Evolutionary conservation across 2,113 vertebrate genomes (phyloP), one percentile per base, ranked within the genome.

Genomic region (Tragelaphus buxtoni): DNA sequence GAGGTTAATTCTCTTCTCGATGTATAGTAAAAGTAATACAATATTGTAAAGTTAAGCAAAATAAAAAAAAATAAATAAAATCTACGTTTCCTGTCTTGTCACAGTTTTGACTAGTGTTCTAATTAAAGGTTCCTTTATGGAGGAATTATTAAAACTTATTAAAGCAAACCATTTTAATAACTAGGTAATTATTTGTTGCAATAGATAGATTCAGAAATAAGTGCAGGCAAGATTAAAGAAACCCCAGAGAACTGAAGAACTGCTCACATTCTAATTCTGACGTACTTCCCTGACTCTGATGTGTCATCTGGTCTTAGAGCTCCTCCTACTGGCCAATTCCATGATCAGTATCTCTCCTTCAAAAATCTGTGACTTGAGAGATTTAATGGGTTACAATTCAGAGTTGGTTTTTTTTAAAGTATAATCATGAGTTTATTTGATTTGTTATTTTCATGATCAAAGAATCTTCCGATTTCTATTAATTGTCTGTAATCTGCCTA

Each of bases 241-340:
- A 77, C 7, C 32, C 16, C 51, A 72, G 65, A 79, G 45, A 95
- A 79, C 45, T 87, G 51, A 95, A 83, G 28, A 72, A 77, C 4
- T 85, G 17, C 7, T 84, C 10, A 49, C 6, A 5, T 18, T 49
- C 16, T 90, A 10, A 88, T 92, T 65, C 42, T 63, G 65, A 53
- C 14, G 1, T 24, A 39, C 26, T 85, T 45, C 11, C 4, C 26
- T 5, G 4, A 47, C 4, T 77, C 8, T 77, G 10, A 2, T 14
- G 13, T 63, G 90, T 90, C 18, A 86, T 16, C 90, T 91, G 80
- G 94, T 89, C 45, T 91, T 81, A 90, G 94, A 84, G 97, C 96
- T 61, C 89, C 93, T 88, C 47, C 88, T 98, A 35, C 81, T 96
- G 81, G 74, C 88, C 83, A 97, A 5, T 76, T 47, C 5, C 79